phyloP scores from a whole-genome alignment of 2,113 vertebrate species.

The Scophthalmus maximus region DNA sequence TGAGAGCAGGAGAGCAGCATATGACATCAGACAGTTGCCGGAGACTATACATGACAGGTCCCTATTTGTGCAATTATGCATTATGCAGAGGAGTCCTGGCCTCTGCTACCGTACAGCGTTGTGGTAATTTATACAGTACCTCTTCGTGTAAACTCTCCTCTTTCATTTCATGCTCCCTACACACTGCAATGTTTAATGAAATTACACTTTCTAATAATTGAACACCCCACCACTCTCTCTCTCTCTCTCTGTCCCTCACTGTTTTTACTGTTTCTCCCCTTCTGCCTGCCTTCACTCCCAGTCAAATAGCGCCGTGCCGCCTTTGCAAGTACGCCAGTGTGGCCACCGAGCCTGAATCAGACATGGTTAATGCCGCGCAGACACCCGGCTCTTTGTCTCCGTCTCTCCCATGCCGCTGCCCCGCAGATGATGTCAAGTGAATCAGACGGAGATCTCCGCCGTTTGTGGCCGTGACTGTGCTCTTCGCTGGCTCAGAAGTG shows the following conservation, averaged over 20 bases:
- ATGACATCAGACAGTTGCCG: neutral
- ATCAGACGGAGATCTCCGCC: constrained; percentile 40
- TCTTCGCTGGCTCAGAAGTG: constrained; percentile 14
- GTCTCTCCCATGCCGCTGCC: constrained; percentile 7
- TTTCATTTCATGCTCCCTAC: constrained; percentile 3
- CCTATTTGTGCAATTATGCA: constrained; percentile 11
- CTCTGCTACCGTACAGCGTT: neutral
- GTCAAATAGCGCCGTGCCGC: neutral
- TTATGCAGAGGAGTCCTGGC: constrained; percentile 8
- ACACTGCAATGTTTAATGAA: constrained; percentile 14
- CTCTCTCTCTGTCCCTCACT: neutral
- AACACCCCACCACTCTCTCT: neutral
- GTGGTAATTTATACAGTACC: neutral
- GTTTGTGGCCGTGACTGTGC: neutral
- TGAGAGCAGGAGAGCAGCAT: constrained; percentile 2
- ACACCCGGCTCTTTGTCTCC: neutral
- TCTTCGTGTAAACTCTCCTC: constrained; percentile 1
- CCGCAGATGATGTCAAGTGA: neutral
- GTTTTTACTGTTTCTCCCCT: neutral
- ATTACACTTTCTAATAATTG: constrained; percentile 3
- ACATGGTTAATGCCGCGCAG: neutral
- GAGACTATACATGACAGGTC: constrained; percentile 10
- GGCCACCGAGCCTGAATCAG: constrained; percentile 2
- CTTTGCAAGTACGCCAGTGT: constrained; percentile 5
- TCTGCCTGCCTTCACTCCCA: neutral